Evolutionary conservation across 2,888 invertebrate genomes (phyloP), one percentile per base, ranked within the genome.

Genomic region (Kuschelorhynchus macadamiae): DNA sequence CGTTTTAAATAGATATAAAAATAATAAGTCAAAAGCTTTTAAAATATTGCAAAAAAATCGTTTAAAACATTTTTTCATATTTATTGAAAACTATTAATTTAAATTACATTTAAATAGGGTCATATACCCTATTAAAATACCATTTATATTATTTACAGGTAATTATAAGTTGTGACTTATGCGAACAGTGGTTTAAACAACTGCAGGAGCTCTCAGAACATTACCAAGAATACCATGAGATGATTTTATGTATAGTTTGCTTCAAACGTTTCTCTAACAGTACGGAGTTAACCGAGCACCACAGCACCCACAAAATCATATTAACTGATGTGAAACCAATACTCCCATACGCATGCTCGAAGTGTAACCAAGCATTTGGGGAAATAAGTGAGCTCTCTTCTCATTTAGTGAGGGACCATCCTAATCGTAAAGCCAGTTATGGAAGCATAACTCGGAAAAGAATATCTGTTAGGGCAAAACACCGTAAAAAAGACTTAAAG

Each of bases 281-380:
- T 2, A n/a, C 14, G 0, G 70, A 67, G 47, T 42, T 74, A 25
- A 52, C 63, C 25, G 16, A 52, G 8, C 72, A 73, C 55, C 71
- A 72, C 25, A 72, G 61, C 12, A 75, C 74, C 11, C 76, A 76
- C 32, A 73, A 76, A 52, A 74, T 78, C 33, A 71, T 74, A 36
- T 73, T 78, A 44, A 74, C 74, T 21, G 72, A 77, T 52, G 77
- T 77, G 49, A 74, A 74, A 3, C 73, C 77, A 55, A 70, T 77
- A 7, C 71, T 77, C 32, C 76, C 77, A 4, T 81, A 79, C 67
- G 81, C 81, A 14, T 81, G 81, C 67, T 81, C 79, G 67, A 81
- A 79, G 67, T 81, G 81, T 59, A 78, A 80, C 71, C 78, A 76
- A 46, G 79, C 78, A 1, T 81, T 81, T 71, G 74, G 77, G 0